Conservation (phyloP, 2,797 vertebrate species). For the Enteromius unitaeniatus region DNA sequence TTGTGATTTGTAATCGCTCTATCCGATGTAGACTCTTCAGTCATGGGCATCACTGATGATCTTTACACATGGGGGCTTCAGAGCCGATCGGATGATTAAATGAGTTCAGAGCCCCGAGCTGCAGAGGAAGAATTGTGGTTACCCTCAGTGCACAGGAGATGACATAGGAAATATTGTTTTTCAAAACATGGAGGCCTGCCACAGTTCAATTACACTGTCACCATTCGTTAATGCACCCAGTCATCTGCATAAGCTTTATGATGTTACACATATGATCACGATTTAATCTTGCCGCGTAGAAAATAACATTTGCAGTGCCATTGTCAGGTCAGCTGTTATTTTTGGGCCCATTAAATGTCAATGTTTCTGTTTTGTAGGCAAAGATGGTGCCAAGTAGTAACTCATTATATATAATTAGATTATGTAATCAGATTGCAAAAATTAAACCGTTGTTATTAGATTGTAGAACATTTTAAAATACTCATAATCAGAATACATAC, state of each 20-base stretch:
- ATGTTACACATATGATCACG: neutral
- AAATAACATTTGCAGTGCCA: slow-evolving; percentile 9
- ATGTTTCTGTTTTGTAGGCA: neutral
- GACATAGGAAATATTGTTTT: slow-evolving; percentile 41
- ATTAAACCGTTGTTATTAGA: neutral
- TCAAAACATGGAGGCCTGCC: slow-evolving; percentile 21
- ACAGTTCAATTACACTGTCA: slow-evolving; percentile 30
- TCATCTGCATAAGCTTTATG: slow-evolving; percentile 24
- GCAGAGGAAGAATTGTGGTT: slow-evolving; percentile 20
- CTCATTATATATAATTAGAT: neutral
- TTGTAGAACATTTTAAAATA: neutral
- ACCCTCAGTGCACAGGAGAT: slow-evolving; percentile 5
- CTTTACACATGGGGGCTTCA: slow-evolving; percentile 22
- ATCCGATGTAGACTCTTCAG: slow-evolving; percentile 14
- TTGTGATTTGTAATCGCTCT: slow-evolving; percentile 32
- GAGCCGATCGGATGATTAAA: slow-evolving; percentile 25
- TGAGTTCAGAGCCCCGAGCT: slow-evolving; percentile 18
- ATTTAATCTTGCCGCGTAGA: neutral
- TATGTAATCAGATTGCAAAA: neutral
- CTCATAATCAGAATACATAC: neutral
- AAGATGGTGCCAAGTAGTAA: neutral
- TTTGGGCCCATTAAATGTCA: neutral
- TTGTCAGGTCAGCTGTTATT: slow-evolving; percentile 8
- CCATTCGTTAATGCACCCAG: slow-evolving; percentile 8
- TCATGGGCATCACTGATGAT: slow-evolving; percentile 25